phyloP scores from a whole-genome alignment of 2,888 invertebrate species.

The Hermodice carunculata region DNA sequence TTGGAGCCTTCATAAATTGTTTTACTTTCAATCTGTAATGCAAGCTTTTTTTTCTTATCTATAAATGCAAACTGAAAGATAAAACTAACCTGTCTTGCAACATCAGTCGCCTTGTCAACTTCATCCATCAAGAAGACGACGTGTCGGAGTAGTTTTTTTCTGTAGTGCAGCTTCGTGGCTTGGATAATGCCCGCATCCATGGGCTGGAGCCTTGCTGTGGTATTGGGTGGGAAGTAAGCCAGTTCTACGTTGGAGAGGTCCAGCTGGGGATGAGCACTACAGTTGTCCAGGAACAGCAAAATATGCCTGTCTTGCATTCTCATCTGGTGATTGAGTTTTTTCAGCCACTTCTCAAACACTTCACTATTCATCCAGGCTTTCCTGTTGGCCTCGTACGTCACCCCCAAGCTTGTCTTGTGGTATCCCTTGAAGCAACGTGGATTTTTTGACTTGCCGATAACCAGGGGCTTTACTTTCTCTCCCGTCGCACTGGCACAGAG shows the following conservation, averaged over 20 bases:
- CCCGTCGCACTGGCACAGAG: background rate
- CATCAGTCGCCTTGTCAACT: background rate
- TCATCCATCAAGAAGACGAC: background rate
- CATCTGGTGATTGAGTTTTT: slow-evolving; percentile 14
- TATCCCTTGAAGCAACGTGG: background rate
- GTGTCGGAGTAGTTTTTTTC: background rate
- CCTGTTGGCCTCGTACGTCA: background rate
- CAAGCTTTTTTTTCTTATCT: too few relatives aligned
- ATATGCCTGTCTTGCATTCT: too few relatives aligned
- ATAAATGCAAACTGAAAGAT: too few relatives aligned
- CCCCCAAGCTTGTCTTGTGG: too few relatives aligned
- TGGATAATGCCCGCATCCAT: slow-evolving; percentile 43
- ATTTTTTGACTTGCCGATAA: background rate
- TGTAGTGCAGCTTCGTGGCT: slow-evolving; percentile 24
- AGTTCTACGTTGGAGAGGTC: slow-evolving; percentile 27
- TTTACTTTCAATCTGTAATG: too few relatives aligned
- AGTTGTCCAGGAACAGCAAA: slow-evolving; percentile 14
- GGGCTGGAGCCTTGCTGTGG: slow-evolving; percentile 39
- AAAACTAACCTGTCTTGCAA: background rate
- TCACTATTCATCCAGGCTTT: slow-evolving; percentile 22
- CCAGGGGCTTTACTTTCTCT: background rate
- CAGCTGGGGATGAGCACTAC: slow-evolving; percentile 5
- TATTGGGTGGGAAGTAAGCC: slow-evolving; percentile 39
- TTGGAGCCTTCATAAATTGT: too few relatives aligned
- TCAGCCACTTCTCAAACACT: slow-evolving; percentile 35